Conservation (phyloP, 2,888 invertebrate species). For the Pherbina coryleti region DNA sequence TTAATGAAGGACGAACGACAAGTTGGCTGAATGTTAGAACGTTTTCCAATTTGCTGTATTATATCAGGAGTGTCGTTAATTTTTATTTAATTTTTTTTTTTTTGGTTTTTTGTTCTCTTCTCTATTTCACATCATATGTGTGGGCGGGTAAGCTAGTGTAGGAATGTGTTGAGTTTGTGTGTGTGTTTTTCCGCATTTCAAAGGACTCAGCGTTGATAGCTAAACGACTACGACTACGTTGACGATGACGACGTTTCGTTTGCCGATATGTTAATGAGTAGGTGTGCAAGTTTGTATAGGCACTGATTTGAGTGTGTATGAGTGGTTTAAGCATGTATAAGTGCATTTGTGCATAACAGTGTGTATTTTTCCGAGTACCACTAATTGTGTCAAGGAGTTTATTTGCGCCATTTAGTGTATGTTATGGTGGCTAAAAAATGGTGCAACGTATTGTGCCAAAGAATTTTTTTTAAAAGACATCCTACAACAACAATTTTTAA, state of each 20-base stretch:
- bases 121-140: neutral
- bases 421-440: neutral
- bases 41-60: constrained; percentile 37
- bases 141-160: neutral
- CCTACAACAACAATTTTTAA: too few relatives aligned
- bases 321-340: neutral
- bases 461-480: too few relatives aligned
- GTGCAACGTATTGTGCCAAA: too few relatives aligned
- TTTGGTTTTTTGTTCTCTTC: neutral
- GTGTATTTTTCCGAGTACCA: constrained; percentile 29
- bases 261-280: neutral
- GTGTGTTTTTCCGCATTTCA: too few relatives aligned
- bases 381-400: constrained; percentile 64
- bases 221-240: too few relatives aligned
- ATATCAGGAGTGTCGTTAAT: constrained; percentile 36
- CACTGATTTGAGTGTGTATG: neutral
- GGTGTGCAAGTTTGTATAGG: neutral
- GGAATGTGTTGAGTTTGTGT: too few relatives aligned
- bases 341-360: constrained; percentile 18
- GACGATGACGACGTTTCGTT: too few relatives aligned
- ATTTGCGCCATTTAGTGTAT: constrained; percentile 46
- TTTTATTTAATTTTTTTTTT: neutral
- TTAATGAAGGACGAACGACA: constrained; percentile 56
- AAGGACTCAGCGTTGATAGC: too few relatives aligned
- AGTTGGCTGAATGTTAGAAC: constrained; percentile 34